Base-by-base conservation (phyloP, 2,888 invertebrate genomes). In the Idaea aversata region DNA sequence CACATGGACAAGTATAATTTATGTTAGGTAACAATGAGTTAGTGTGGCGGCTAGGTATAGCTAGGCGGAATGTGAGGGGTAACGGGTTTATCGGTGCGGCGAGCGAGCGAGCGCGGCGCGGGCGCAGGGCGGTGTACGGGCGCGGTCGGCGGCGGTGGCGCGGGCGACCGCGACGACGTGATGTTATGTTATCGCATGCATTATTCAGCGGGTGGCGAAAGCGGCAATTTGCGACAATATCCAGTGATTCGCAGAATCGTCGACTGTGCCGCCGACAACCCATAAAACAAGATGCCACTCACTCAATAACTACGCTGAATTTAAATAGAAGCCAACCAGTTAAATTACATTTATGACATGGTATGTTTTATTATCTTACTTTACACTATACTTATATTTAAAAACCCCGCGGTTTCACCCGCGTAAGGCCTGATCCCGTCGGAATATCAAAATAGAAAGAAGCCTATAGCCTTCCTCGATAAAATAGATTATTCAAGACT, bases 161-260 rank as follows among this genome's bases (percentile, higher is more conserved):
- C 77, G 81, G 77, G 77, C 78, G 81, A 69, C 64, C 82, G 82
- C 83, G 83, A 90, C 88, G 91, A 90, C 88, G 91, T 91, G 91
- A 90, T 87, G 89, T 87, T 89, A 91, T 91, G 90, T 87, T 91
- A 88, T 89, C 90, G 85, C 90, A 92, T 92, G 89, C 88, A 92
- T 92, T 90, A 93, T 93, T 91, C 92, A 93, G 84, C 85, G 85
- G 85, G 87, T 85, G 91, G 91, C 90, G 92, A 93, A 92, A 93
- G 92, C 92, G 88, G 90, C 90, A 90, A 91, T 92, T 91, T 92
- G 92, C 91, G 91, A 91, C 92, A 91, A 89, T 92, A 92, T 92
- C 90, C 91, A 90, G 85, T 80, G 90, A 86, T 91, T 92, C 92
- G 87, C 85, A 85, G 93, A 91, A 91, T 79, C 81, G 84, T 79